phyloP scores from a whole-genome alignment of 2,888 invertebrate genomes.

The Chrysolina haemoptera region DNA sequence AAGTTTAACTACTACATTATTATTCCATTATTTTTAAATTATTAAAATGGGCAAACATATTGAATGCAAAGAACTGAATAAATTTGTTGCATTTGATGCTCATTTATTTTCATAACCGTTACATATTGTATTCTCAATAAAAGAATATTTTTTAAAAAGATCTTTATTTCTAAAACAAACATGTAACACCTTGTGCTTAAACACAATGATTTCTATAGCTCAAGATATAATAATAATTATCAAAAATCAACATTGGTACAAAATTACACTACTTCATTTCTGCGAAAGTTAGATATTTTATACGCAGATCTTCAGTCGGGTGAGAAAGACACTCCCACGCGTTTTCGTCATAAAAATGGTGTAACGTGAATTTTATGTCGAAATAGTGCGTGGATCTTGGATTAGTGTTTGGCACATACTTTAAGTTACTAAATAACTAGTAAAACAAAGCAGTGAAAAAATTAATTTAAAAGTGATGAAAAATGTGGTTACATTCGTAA shows the following conservation, averaged over 20 bases:
- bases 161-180: conserved; percentile 43
- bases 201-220: conserved; percentile 45
- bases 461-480: not conserved
- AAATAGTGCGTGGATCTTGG: not conserved
- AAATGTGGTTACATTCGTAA: not conserved
- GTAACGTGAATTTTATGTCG: no score
- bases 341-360: no score
- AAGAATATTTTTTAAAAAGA: conserved; percentile 7
- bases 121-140: conserved; percentile 21
- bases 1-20: not conserved
- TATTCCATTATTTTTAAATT: not conserved
- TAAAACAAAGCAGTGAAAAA: not conserved
- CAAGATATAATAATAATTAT: conserved; percentile 44
- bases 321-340: not conserved
- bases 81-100: conserved; percentile 6
- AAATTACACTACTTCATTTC: conserved; percentile 45
- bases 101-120: not conserved
- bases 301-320: conserved; percentile 17
- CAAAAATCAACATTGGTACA: conserved; percentile 45
- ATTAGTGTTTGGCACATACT: conserved; percentile 3
- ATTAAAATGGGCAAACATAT: not conserved
- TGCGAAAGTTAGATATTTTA: conserved; percentile 16
- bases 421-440: not conserved
- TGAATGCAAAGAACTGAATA: conserved; percentile 4
- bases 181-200: conserved; percentile 50